Base-by-base conservation (phyloP, 2,113 vertebrate genomes). In the Larimichthys crocea region DNA sequence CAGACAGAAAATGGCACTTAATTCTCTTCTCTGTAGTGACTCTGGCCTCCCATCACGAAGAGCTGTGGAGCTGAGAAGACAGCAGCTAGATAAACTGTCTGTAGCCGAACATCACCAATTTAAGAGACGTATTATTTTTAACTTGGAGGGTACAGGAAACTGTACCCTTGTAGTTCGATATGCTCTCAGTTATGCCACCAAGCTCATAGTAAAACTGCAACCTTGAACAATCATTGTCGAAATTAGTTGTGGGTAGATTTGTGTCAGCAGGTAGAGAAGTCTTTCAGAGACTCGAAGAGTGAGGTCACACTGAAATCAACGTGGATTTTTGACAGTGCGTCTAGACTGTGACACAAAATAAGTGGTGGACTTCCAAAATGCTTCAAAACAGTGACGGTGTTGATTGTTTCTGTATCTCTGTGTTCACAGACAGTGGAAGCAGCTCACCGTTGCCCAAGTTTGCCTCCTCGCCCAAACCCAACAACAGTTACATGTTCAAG, bases 401-500 rank as follows among this genome's bases (percentile, higher is more conserved):
- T 56, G 5, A 9, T 50, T 19, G 5, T 8, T 5, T n/a, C 12
- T 22, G 5, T 46, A 8, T 78, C 74, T 86, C 26, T 86, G 91
- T 93, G 88, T 95, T 76, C 93, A 91, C 96, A 99, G 98, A 99
- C 95, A 99, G 97, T 92, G 97, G 97, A 94, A 99, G 97, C 96
- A 99, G 97, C 94, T 99, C 98, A 82, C 98, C 98, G 55, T 96
- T 99, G 88, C 98, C 98, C 90, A 99, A 99, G 95, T 99, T 99
- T 74, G 97, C 98, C 84, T 99, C 98, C 85, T 99, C 98, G 68
- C 98, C 98, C 91, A 99, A 99, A 95, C 98, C 98, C 93, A 99
- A 99, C 97, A 99, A 99, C 98, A 99, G 97, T 94, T 99, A 99
- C 95, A 99, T 99, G 98, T 99, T 99, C 95, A 99, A 99, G 96